Base-by-base conservation (phyloP, 2,797 vertebrate species). In the Schizopygopsis malacanthus region DNA sequence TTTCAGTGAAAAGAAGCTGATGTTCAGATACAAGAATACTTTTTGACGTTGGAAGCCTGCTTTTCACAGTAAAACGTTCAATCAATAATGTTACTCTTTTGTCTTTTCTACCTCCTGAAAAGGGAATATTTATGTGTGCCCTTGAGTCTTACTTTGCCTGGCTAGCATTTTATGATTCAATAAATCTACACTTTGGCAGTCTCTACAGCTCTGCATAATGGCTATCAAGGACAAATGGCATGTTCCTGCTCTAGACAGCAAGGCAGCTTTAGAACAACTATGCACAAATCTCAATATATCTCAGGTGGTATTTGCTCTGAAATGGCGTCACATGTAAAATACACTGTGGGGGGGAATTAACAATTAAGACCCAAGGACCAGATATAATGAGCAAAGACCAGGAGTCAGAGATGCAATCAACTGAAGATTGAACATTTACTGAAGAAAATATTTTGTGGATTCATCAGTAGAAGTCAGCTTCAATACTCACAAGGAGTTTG, bases 141-240 rank as follows among this genome's bases (percentile, higher is more conserved):
- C 85, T 84, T 84, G 78, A 84, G 37, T 63, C 59, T 61, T 79
- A 52, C 52, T 52, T 86, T 41, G 18, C 13, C 50, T 54, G 73
- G 37, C 79, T 67, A 3, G 20, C 22, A 37, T 79, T 43, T 75
- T 45, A 78, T 56, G 22, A 45, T 75, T 82, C 12, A 86, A 88
- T 79, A 22, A 69, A 70, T 54, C n/a, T 72, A 63, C 37, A 63
- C 25, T 65, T 50, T 52, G 12, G 16, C 16, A 85, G 59, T 63
- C 61, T 28, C 25, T 65, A 33, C 61, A 75, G 47, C 43, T 65
- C 45, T 25, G n/a, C 61, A 75, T 84, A 25, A 13, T 65, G 33
- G 20, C 59, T 37, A 63, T 83, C 81, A 76, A 39, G 59, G 79
- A 70, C 72, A 70, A 78, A 61, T 59, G 37, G 70, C 33, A 45